A percentile compares a stretch with the other conserved stretches of the same genome.
phyloP scores from a whole-genome alignment of 2,888 invertebrate genomes.

The Idaea dimidiata region DNA sequence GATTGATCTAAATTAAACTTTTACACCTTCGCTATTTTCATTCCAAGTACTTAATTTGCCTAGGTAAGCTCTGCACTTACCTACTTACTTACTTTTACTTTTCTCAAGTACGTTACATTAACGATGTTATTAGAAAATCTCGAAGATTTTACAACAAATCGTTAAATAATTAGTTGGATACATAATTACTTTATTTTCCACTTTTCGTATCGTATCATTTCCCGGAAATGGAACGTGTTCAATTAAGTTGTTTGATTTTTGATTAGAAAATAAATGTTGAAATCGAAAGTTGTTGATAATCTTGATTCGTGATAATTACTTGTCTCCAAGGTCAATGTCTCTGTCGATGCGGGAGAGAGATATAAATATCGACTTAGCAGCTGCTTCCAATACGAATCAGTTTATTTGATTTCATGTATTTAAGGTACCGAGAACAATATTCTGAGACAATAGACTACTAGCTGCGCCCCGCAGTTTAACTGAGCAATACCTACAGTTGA shows the following conservation, averaged over 20 bases:
- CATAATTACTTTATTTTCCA: slow-evolving; percentile 18
- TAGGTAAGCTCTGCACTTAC: slow-evolving; percentile 9
- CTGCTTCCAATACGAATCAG: slow-evolving; percentile 7
- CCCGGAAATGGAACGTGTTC: slow-evolving; percentile 26
- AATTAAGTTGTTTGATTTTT: slow-evolving; percentile 26
- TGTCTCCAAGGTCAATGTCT: slow-evolving; percentile 26
- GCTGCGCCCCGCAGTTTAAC: no score
- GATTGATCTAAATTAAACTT: no score
- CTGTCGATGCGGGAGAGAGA: slow-evolving; percentile 16
- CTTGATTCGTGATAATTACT: background rate
- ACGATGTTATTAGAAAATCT: slow-evolving; percentile 1
- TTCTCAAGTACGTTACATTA: slow-evolving; percentile 6
- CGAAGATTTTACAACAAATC: slow-evolving; percentile 1
- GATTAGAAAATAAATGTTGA: slow-evolving; percentile 23
- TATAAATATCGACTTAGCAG: slow-evolving; percentile 13
- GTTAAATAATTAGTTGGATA: slow-evolving; percentile 1
- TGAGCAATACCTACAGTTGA: no score
- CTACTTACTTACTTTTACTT: slow-evolving; percentile 12
- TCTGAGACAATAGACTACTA: background rate
- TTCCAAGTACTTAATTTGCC: background rate
- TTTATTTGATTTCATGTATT: slow-evolving; percentile 8
- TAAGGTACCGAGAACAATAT: background rate
- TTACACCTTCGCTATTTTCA: no score
- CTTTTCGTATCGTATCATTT: slow-evolving; percentile 20
- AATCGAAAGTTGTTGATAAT: slow-evolving; percentile 24